Conservation (phyloP, 2,797 vertebrate species). For the Manis crassicaudata region DNA sequence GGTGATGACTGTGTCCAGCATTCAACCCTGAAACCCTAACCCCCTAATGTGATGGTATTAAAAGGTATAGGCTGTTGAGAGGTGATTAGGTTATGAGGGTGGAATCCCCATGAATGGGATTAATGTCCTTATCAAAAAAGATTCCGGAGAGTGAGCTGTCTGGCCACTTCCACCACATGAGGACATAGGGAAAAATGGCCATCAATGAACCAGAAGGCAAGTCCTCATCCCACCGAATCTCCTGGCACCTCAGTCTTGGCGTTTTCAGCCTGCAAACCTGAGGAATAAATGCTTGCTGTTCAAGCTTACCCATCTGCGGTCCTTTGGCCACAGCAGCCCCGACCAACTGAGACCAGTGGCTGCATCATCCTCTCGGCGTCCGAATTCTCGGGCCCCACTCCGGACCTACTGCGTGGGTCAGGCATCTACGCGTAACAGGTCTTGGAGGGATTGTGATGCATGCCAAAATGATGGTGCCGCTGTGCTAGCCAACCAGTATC, state of each 20-base stretch:
- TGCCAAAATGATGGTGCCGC: not conserved
- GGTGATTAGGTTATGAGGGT: not conserved
- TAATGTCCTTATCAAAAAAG: not conserved
- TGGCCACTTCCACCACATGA: not conserved
- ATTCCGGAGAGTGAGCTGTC: not conserved
- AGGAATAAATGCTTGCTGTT: not conserved
- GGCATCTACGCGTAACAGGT: not conserved
- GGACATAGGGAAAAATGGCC: too few relatives aligned
- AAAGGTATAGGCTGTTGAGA: not conserved
- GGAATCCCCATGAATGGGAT: not conserved
- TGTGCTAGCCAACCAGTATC: not conserved
- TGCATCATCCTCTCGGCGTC: not conserved
- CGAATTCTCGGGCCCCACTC: not conserved
- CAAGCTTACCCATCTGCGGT: not conserved
- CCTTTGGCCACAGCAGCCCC: not conserved
- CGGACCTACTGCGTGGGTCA: not conserved
- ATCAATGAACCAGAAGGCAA: not conserved
- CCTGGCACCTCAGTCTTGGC: not conserved
- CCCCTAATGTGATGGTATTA: not conserved
- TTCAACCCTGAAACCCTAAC: not conserved
- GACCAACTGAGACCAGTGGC: not conserved
- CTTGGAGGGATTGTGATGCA: not conserved
- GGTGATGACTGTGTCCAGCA: not conserved
- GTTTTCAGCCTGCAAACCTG: not conserved
- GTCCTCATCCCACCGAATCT: not conserved